Percentiles rank a stretch among this genome's conserved stretches.
Conservation (phyloP, 2,888 invertebrate genomes). For the Drosophila emarginata region DNA sequence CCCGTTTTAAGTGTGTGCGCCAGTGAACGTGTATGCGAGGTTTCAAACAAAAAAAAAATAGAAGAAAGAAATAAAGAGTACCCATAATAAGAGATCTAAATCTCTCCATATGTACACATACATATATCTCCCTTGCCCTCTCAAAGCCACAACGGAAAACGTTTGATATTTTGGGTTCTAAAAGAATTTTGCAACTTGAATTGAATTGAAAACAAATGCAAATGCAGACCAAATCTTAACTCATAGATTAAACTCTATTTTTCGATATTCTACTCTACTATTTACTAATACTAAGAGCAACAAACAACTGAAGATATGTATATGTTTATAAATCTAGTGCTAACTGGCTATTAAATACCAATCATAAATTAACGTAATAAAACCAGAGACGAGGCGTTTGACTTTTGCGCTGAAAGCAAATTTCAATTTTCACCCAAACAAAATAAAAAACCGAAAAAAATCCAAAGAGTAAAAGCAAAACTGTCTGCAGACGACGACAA, state of each 20-base stretch:
- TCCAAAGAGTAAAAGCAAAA: slow-evolving; percentile 19
- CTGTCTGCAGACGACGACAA: slow-evolving; percentile 68
- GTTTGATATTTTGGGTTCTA: not conserved
- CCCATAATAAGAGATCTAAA: slow-evolving; percentile 15
- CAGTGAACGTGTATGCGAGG: slow-evolving; percentile 43
- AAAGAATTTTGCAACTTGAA: no score
- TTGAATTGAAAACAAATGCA: slow-evolving; percentile 27
- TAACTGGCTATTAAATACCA: slow-evolving; percentile 68
- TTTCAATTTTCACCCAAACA: slow-evolving; percentile 48
- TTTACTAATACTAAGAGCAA: slow-evolving; percentile 19
- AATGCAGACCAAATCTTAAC: slow-evolving; percentile 26
- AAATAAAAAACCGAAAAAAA: slow-evolving; percentile 10
- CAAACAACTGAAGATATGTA: slow-evolving; percentile 7
- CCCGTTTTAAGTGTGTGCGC: slow-evolving; percentile 48
- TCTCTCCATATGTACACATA: not conserved
- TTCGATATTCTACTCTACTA: slow-evolving; percentile 32
- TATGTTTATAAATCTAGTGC: slow-evolving; percentile 48
- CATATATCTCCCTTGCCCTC: not conserved
- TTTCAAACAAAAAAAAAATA: slow-evolving; percentile 51
- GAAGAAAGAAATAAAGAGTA: not conserved
- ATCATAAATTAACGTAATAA: slow-evolving; percentile 70
- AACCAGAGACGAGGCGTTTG: slow-evolving; percentile 43
- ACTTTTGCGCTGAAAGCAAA: slow-evolving; percentile 54
- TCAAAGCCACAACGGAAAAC: no score
- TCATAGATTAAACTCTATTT: slow-evolving; percentile 18